Evolutionary conservation across 2,888 invertebrate species (phyloP).

Genomic region (Vandiemenella viatica): DNA sequence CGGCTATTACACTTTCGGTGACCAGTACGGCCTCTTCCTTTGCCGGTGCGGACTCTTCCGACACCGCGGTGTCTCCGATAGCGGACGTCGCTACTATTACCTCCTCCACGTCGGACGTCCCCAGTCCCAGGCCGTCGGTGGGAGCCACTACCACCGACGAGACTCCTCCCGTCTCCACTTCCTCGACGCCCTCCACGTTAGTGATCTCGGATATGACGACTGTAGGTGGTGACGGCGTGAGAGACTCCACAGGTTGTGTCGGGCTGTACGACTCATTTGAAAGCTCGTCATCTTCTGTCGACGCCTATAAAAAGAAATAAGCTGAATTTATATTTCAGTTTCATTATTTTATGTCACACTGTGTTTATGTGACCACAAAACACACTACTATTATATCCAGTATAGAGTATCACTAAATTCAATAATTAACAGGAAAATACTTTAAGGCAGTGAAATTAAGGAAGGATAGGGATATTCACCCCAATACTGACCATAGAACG

Average conservation of each 20-base stretch:
- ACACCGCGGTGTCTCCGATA: background rate
- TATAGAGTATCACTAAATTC: too few species aligned
- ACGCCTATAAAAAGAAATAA: too few species aligned
- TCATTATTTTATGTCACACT: too few species aligned
- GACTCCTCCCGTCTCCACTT: background rate
- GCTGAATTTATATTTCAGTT: too few species aligned
- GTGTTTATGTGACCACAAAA: too few species aligned
- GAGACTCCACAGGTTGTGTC: background rate
- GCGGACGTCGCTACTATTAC: background rate
- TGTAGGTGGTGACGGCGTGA: background rate
- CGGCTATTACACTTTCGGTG: slow-evolving; percentile 26
- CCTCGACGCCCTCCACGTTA: background rate
- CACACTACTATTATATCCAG: too few species aligned
- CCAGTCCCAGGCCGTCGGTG: background rate
- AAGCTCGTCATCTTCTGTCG: background rate
- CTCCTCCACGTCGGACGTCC: background rate
- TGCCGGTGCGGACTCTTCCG: background rate
- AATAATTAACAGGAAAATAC: too few species aligned
- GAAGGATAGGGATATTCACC: too few species aligned
- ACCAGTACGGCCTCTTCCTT: too few species aligned
- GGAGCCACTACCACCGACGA: background rate
- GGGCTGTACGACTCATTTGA: background rate
- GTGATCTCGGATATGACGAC: background rate
- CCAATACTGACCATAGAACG: too few species aligned
- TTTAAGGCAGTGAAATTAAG: too few species aligned